phyloP scores from a whole-genome alignment of 2,888 invertebrate genomes.

The Masnerella sp. region DNA sequence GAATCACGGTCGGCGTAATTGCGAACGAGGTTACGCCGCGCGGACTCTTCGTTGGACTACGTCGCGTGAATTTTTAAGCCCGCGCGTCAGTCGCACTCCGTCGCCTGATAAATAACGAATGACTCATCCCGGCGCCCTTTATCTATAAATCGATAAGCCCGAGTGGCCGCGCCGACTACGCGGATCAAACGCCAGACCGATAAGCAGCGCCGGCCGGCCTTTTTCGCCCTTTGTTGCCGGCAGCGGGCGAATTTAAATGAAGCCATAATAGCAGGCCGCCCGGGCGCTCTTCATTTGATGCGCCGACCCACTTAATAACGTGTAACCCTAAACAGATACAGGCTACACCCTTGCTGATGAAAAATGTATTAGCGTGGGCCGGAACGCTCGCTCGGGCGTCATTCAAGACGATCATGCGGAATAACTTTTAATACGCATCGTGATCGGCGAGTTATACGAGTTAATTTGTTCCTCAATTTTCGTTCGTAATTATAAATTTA shows the following conservation, averaged over 20 bases:
- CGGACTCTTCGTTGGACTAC: conserved; percentile 35
- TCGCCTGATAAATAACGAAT: conserved; percentile 52
- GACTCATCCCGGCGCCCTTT: conserved; percentile 45
- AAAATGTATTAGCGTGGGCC: no score
- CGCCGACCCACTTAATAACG: conserved; percentile 37
- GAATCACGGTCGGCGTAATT: conserved; percentile 35
- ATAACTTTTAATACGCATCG: no score
- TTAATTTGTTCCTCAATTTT: no score
- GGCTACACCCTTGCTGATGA: conserved; percentile 8
- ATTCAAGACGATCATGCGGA: no score
- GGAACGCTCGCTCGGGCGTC: no score
- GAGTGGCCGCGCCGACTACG: conserved; percentile 31
- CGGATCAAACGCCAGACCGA: conserved; percentile 36
- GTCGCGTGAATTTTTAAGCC: conserved; percentile 54
- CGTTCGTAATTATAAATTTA: no score
- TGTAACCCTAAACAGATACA: conserved; percentile 41
- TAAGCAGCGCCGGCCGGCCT: conserved; percentile 16
- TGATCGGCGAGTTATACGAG: no score
- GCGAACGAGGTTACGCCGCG: conserved; percentile 23
- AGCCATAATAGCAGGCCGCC: conserved; percentile 26
- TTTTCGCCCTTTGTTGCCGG: conserved; percentile 22
- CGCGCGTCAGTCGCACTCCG: conserved; percentile 45
- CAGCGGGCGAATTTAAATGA: conserved; percentile 47
- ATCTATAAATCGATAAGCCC: conserved; percentile 59
- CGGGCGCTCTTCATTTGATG: conserved; percentile 24